Conservation (phyloP, 2,797 vertebrate genomes). For the Rhincodon typus region DNA sequence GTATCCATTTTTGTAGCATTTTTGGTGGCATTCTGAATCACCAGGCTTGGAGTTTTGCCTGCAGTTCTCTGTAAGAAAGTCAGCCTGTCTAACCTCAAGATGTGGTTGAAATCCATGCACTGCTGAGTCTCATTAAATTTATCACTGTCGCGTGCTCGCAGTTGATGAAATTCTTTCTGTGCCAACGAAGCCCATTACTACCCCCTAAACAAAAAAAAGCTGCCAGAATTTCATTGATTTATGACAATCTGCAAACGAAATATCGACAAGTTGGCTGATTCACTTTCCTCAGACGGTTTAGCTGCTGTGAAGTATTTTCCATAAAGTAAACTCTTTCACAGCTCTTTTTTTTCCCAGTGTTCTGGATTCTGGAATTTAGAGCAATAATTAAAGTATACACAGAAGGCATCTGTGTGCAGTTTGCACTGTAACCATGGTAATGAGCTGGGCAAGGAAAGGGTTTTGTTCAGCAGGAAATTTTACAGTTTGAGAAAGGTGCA, state of each 20-base stretch:
- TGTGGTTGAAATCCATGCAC: neutral
- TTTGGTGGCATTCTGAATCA: neutral
- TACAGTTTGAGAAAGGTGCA: neutral
- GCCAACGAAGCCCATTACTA: neutral
- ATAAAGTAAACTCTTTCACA: neutral
- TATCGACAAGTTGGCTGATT: neutral
- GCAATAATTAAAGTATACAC: neutral
- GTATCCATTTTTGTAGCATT: too few species aligned
- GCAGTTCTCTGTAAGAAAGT: neutral
- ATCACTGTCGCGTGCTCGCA: neutral
- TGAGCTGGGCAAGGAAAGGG: neutral
- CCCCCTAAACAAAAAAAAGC: slow-evolving; percentile 11
- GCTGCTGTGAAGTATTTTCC: neutral
- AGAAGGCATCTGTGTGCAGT: neutral
- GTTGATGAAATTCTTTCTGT: neutral
- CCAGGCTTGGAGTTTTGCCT: neutral
- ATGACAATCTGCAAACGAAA: neutral
- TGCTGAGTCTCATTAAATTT: neutral
- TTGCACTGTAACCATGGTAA: neutral
- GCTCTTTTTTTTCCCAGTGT: neutral
- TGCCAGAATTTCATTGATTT: neutral
- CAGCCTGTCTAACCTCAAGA: neutral
- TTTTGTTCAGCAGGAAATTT: neutral
- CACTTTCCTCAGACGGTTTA: neutral
- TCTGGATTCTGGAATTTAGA: neutral